phyloP scores from a whole-genome alignment of 2,113 vertebrate genomes.

The Psephotus haematonotus region DNA sequence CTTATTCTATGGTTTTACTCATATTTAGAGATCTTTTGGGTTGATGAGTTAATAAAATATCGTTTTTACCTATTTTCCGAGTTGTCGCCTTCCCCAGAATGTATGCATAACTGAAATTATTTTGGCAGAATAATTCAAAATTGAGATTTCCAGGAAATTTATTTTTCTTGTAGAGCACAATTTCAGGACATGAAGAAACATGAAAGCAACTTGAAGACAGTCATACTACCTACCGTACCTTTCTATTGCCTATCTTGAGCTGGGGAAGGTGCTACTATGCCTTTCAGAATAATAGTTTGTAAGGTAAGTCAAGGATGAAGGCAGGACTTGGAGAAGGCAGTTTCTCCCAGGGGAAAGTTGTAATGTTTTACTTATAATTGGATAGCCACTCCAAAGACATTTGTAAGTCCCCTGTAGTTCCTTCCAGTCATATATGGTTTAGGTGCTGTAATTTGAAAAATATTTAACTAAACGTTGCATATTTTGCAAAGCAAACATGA shows the following conservation, averaged over 20 bases:
- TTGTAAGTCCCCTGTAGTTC: neutral
- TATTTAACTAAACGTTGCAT: neutral
- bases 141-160: neutral
- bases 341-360: neutral
- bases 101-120: neutral
- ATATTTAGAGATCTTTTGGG: neutral
- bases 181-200: neutral
- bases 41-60: neutral
- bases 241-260: neutral
- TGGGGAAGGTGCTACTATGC: neutral
- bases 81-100: neutral
- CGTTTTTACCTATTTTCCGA: neutral
- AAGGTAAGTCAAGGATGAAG: neutral
- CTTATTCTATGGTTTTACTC: neutral
- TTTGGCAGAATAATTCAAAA: neutral
- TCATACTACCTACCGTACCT: neutral
- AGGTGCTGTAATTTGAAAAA: neutral
- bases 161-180: neutral
- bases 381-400: neutral
- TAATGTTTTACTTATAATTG: neutral
- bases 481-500: slow-evolving; percentile 44
- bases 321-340: neutral
- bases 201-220: neutral
- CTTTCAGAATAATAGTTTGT: neutral
- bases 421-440: neutral